phyloP scores from a whole-genome alignment of 2,797 vertebrate species.

The Halcyon badia region DNA sequence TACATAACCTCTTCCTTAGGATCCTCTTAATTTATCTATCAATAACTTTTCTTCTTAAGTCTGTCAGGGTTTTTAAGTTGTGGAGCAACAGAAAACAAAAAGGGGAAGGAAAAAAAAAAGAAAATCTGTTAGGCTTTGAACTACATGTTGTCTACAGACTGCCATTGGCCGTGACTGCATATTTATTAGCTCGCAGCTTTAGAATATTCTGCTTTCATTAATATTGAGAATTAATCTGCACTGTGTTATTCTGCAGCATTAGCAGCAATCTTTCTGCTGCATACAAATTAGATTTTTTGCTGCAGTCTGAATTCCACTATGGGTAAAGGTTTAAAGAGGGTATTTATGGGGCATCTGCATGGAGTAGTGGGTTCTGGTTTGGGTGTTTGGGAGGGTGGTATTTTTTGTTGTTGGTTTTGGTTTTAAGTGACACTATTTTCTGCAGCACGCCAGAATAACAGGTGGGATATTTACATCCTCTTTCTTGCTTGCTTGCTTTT shows the following conservation, averaged over 20 bases:
- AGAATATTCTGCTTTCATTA: conserved; percentile 42
- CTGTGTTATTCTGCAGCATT: conserved; percentile 11
- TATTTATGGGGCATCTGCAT: neutral
- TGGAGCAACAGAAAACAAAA: neutral
- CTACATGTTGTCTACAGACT: neutral
- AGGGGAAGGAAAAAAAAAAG: rapidly evolving
- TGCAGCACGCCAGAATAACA: neutral
- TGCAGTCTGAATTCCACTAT: neutral
- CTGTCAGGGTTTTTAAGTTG: neutral
- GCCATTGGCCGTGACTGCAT: neutral
- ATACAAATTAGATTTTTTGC: conserved; percentile 2
- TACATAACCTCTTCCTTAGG: neutral
- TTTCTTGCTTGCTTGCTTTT: neutral
- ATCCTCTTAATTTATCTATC: neutral
- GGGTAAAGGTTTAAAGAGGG: neutral
- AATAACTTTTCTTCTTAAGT: neutral
- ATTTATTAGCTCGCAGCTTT: neutral
- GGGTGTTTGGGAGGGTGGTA: neutral
- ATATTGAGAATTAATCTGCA: conserved; percentile 22
- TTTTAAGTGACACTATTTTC: neutral
- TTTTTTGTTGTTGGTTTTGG: neutral
- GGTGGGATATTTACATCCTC: neutral
- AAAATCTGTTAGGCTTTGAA: neutral
- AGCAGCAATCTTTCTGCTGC: neutral
- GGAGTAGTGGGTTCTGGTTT: neutral